Evolutionary conservation across 1,140 invertebrate genomes (phyloP), one percentile per base, ranked within the genome.

Genomic region (Drosophila auraria): DNA sequence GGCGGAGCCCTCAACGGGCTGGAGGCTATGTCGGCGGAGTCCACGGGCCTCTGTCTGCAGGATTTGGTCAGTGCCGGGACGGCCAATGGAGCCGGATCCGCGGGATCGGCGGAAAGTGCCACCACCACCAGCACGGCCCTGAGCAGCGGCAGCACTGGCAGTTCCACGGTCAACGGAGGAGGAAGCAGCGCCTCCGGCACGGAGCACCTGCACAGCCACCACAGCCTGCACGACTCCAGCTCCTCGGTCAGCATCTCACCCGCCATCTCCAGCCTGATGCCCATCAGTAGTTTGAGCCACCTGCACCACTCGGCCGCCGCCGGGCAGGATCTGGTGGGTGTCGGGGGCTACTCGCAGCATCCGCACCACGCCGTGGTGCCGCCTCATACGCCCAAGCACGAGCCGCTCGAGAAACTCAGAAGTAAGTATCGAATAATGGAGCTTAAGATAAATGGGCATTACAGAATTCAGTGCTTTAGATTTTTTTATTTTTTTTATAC

Each of bases 341-440:
- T 91, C 30, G 74, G 83, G 44, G 86, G 91, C 27, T 92, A 92
- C 76, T 66, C 82, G 15, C 95, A 96, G 80, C 95, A 96, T 82
- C 94, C 94, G 68, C 94, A 95, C 82, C 93, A 95, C 17, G 54
- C 60, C 11, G 92, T 92, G 27, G 92, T 92, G 59, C 78, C 94
- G 94, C 89, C 94, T 93, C 60, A 94, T 94, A 95, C 95, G 76
- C 91, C 91, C 44, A 92, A 92, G 80, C 96, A 96, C 87, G 96
- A 97, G 91, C 96, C 96, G 11, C 92, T 97, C 53, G 96, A 97
- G 94, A 97, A 97, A 93, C 94, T 97, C 77, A 97, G 97, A 96
- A 94, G 96, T 95, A 95, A 93, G 95, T 97, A 92, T 64, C 87
- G 80, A 92, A 87, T 83, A 87, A 66, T 74, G 58, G n/a, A 53